Percentiles rank a stretch among this genome's conserved stretches.
phyloP scores from a whole-genome alignment of 1,140 invertebrate species.

The Asbolus verrucosus region DNA sequence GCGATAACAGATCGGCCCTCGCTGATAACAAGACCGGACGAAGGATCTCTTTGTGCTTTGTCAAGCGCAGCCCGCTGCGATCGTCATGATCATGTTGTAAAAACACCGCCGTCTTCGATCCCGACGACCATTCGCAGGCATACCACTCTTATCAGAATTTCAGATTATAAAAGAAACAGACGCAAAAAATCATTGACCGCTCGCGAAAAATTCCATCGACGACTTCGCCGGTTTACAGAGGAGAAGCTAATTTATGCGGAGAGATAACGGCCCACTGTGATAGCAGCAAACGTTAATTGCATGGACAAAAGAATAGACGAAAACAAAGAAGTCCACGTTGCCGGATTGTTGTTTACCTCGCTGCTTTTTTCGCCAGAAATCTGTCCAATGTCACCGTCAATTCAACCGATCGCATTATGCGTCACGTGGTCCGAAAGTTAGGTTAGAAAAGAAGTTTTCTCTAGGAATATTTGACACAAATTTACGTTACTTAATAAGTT shows the following conservation, averaged over 20 bases:
- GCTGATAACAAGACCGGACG: constrained; percentile 6
- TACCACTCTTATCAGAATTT: constrained; percentile 23
- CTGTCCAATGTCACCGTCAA: too few relatives aligned
- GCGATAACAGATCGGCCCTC: too few relatives aligned
- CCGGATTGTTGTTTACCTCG: too few relatives aligned
- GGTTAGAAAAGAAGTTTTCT: too few relatives aligned
- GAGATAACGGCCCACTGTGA: constrained; percentile 18
- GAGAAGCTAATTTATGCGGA: constrained; percentile 9
- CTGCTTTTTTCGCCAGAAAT: too few relatives aligned
- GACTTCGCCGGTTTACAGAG: too few relatives aligned
- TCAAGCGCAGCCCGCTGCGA: constrained; percentile 19
- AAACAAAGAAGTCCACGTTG: constrained; percentile 31
- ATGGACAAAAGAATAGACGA: constrained; percentile 30
- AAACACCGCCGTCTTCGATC: not conserved
- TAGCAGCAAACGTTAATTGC: constrained; percentile 27
- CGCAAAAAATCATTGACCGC: not conserved
- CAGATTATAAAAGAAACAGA: not conserved
- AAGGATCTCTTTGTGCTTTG: constrained; percentile 13
- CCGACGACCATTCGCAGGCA: not conserved
- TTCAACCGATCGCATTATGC: not conserved
- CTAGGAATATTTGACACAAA: too few relatives aligned
- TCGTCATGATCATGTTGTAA: not conserved
- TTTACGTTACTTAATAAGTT: too few relatives aligned
- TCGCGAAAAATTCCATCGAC: constrained; percentile 9
- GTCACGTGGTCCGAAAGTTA: constrained; percentile 23